phyloP scores from a whole-genome alignment of 2,888 invertebrate genomes.

The Lepidonotus clava region DNA sequence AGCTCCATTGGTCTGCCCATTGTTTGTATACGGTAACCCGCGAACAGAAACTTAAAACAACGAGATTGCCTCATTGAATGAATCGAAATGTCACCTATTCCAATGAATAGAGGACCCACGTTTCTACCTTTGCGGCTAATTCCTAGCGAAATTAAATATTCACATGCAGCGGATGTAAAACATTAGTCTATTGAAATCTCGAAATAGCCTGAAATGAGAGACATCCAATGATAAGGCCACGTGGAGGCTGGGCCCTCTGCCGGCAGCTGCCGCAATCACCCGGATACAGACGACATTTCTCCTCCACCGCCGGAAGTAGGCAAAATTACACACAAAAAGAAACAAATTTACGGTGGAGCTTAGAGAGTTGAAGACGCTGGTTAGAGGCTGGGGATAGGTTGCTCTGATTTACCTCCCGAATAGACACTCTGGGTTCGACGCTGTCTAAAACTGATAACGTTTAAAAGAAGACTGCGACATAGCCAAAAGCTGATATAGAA shows the following conservation, averaged over 20 bases:
- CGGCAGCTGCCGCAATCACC: neutral
- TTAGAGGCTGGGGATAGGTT: neutral
- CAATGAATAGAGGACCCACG: neutral
- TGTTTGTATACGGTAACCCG: no score
- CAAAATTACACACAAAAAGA: slow-evolving; percentile 1
- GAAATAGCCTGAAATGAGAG: neutral
- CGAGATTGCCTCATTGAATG: no score
- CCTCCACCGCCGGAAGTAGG: neutral
- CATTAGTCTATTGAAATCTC: neutral
- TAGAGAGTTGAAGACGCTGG: neutral
- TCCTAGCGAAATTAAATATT: no score
- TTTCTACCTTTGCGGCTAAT: neutral
- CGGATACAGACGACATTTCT: neutral
- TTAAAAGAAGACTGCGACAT: no score
- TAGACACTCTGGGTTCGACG: no score
- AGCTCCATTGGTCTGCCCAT: no score
- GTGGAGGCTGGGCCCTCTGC: neutral
- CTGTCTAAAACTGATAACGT: no score
- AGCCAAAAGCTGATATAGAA: no score
- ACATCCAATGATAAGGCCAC: neutral
- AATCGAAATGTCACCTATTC: neutral
- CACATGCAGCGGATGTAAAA: no score
- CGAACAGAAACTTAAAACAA: no score
- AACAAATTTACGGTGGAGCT: neutral
- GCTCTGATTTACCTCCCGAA: neutral